phyloP scores from a whole-genome alignment of 2,888 invertebrate species.

The Mythimna ferrago region DNA sequence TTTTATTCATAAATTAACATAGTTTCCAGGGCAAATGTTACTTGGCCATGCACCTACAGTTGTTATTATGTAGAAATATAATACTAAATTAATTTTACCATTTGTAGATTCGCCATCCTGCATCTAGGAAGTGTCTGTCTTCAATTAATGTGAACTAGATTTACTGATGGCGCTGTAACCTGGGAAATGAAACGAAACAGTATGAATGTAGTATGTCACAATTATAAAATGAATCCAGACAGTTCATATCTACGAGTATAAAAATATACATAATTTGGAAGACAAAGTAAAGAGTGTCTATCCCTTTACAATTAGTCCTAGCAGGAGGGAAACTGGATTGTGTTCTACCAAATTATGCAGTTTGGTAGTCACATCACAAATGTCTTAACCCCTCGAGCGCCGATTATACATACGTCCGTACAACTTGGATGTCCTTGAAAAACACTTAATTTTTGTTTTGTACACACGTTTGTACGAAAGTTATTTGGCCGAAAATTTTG shows the following conservation, averaged over 20 bases:
- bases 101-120: constrained; percentile 43
- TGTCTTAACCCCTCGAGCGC: too few species aligned
- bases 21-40: constrained; percentile 68
- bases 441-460: too few species aligned
- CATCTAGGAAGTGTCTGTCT: constrained; percentile 48
- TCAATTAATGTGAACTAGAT: constrained; percentile 48
- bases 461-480: too few species aligned
- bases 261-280: background rate
- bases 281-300: background rate
- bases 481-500: too few species aligned
- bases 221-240: background rate
- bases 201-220: constrained; percentile 11
- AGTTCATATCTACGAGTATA: background rate
- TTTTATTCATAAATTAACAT: constrained; percentile 65
- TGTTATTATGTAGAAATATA: constrained; percentile 57
- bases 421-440: too few species aligned
- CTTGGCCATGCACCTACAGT: constrained; percentile 50
- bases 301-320: too few species aligned
- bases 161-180: constrained; percentile 26
- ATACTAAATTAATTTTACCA: constrained; percentile 56
- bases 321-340: too few species aligned
- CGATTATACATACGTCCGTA: too few species aligned
- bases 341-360: background rate
- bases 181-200: constrained; percentile 43
- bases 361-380: background rate